Base-by-base conservation (phyloP, 2,113 vertebrate genomes). In the Tetrao urogallus region DNA sequence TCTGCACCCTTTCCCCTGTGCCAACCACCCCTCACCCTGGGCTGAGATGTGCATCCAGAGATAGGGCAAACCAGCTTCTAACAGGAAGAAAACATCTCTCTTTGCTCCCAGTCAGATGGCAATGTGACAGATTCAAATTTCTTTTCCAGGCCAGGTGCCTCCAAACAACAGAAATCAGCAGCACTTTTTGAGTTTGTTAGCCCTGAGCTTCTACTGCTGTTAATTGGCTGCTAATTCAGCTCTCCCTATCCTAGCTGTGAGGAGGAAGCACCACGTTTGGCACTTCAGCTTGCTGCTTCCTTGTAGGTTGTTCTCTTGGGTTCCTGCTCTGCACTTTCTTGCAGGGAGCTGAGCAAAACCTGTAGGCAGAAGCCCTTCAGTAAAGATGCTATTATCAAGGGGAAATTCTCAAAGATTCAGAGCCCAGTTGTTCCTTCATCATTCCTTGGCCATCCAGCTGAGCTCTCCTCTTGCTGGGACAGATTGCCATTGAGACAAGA, bases 281-380 rank as follows among this genome's bases (percentile, higher is more conserved):
- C 43, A 28, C 25, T 65, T 32, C 50, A 66, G 13, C 54, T 89
- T 52, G 20, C 17, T 88, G 13, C 54, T 54, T 63, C 74, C 36
- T 4, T 3, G 21, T 54, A 52, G 6, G 18, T 82, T 19, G 84
- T n/a, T 12, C 22, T 76, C 11, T 48, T 16, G 28, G 42, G 12
- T 40, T 40, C 56, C 16, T 0, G 2, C 28, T 52, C 45, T 6
- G 5, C 40, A 10, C 28, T 30, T 67, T 67, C 12, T 8, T 34
- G 0, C 3, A 1, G 10, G n/a, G 36, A 42, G 3, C 6, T 0
- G 0, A 83, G 65, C 16, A 2, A 45, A 6, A 5, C 5, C 21
- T 30, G 5, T 25, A 19, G 77, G 61, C 13, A 50, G 22, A 19
- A 45, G 16, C 56, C 17, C 52, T 54, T 54, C 52, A 54, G 36